Evolutionary conservation across 2,797 vertebrate species (phyloP).

Genomic region (Tangara arthus): DNA sequence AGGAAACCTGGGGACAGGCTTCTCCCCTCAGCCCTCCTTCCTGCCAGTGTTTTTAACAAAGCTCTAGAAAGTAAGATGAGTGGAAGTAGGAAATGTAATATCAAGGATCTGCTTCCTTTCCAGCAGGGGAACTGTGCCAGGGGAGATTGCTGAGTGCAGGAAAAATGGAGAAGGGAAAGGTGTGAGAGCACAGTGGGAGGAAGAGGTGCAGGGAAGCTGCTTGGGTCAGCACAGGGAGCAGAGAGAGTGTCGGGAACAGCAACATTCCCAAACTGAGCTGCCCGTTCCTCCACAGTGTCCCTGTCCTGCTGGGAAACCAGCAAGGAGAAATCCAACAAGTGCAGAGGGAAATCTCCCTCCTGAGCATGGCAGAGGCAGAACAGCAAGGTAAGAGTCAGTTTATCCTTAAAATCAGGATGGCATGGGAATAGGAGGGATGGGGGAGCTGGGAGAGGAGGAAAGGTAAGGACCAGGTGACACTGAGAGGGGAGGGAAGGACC

Average conservation of each 20-base stretch:
- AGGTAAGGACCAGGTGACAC: neutral
- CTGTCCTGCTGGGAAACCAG: neutral
- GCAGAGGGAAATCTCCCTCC: neutral
- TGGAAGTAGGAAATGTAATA: conserved; percentile 38
- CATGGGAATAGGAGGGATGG: neutral
- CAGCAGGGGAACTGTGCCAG: neutral
- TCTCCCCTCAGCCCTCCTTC: conserved; percentile 32
- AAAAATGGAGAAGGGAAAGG: neutral
- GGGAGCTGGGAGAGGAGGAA: neutral
- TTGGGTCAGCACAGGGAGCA: neutral
- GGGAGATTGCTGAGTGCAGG: neutral
- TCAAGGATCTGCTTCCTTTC: conserved; percentile 27
- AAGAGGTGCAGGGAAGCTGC: neutral
- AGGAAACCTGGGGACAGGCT: conserved; percentile 26
- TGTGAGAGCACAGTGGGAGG: neutral
- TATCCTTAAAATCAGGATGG: neutral
- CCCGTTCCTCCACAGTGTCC: neutral
- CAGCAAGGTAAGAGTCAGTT: neutral
- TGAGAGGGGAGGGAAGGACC: neutral
- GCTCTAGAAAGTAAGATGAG: conserved; percentile 18
- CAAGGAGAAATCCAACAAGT: neutral
- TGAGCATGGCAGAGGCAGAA: neutral
- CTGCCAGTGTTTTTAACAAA: conserved; percentile 42
- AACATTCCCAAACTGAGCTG: neutral
- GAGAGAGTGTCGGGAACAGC: fast-evolving